Conservation (phyloP, 2,888 invertebrate genomes). For the Caenorhabditis sp. region DNA sequence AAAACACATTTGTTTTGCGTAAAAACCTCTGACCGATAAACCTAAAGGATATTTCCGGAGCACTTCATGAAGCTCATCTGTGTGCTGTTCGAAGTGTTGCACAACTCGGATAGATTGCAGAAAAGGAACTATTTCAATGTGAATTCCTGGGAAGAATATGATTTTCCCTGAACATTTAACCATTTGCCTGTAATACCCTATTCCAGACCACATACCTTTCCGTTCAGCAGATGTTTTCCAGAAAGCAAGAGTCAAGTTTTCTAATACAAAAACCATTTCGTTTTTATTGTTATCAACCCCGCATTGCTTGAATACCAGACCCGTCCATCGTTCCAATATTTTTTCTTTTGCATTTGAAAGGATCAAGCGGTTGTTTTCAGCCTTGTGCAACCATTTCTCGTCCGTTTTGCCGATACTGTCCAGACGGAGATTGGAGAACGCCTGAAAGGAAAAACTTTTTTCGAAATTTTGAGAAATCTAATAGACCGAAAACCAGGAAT, state of each 20-base stretch:
- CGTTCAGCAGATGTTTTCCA: conserved; percentile 62
- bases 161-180: conserved; percentile 57
- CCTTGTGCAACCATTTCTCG: conserved; percentile 19
- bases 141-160: conserved; percentile 66
- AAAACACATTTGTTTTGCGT: not conserved
- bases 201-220: too few relatives aligned
- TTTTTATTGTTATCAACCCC: conserved; percentile 50
- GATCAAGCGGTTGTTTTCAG: conserved; percentile 26
- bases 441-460: conserved; percentile 43
- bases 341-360: conserved; percentile 29
- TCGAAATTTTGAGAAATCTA: too few relatives aligned
- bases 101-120: conserved; percentile 59
- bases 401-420: conserved; percentile 25
- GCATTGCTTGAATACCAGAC: conserved; percentile 47
- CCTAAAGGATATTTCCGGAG: conserved; percentile 55
- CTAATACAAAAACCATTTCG: conserved; percentile 52
- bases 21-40: not conserved
- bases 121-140: conserved; percentile 65
- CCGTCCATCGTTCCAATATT: conserved; percentile 54
- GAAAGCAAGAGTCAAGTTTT: conserved; percentile 58
- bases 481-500: not conserved
- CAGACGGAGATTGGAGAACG: conserved; percentile 16
- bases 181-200: conserved; percentile 1
- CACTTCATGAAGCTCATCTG: conserved; percentile 37
- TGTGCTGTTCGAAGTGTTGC: conserved; percentile 40